phyloP scores from a whole-genome alignment of 2,113 vertebrate species.

The Silurus asotus region DNA sequence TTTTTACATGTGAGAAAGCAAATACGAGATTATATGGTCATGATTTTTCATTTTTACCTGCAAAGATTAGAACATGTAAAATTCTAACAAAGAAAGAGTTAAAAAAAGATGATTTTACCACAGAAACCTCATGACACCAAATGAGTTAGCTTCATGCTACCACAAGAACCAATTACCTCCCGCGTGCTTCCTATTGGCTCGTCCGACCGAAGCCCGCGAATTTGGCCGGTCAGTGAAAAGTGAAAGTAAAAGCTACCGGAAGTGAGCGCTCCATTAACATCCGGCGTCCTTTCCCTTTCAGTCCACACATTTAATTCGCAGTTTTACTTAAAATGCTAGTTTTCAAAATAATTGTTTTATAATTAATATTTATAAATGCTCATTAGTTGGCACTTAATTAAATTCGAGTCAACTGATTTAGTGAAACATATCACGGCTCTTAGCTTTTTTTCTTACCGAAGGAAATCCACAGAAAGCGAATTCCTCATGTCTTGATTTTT shows the following conservation, averaged over 20 bases:
- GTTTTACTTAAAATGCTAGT: too few relatives aligned
- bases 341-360: too few relatives aligned
- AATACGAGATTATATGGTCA: not conserved
- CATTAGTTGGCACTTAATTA: not conserved
- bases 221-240: not conserved
- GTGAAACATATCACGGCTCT: not conserved
- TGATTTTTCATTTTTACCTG: not conserved
- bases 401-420: not conserved
- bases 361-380: too few relatives aligned
- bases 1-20: not conserved
- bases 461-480: not conserved
- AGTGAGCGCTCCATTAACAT: not conserved
- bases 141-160: not conserved
- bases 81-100: not conserved
- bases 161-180: not conserved
- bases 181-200: not conserved
- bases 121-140: not conserved
- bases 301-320: not conserved
- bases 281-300: not conserved
- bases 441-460: not conserved
- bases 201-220: not conserved
- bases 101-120: not conserved
- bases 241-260: not conserved
- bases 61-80: not conserved
- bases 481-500: not conserved